Conservation (phyloP, 2,113 vertebrate genomes). For the Numida meleagris region DNA sequence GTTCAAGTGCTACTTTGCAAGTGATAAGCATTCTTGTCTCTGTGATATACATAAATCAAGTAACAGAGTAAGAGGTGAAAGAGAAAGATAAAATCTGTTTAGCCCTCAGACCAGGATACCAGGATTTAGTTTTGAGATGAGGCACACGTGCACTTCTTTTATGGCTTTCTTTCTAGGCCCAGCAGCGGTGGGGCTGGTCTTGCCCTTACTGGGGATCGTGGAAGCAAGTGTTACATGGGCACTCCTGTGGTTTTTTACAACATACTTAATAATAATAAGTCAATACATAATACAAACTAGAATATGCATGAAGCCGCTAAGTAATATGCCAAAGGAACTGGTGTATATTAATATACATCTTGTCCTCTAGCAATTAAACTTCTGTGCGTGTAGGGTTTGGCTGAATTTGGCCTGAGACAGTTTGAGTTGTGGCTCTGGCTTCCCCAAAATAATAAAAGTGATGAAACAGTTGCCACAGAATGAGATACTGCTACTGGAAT, state of each 20-base stretch:
- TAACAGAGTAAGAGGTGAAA: background rate
- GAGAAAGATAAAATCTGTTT: background rate
- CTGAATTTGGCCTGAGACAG: background rate
- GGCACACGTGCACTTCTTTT: background rate
- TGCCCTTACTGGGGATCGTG: background rate
- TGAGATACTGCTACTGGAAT: background rate
- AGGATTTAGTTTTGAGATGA: background rate
- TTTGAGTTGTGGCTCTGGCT: background rate
- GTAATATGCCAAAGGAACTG: background rate
- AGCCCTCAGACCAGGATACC: background rate
- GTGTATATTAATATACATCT: background rate
- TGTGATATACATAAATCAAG: background rate
- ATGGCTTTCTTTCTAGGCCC: background rate
- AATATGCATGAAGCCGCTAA: background rate
- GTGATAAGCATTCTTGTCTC: background rate
- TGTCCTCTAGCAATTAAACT: constrained; percentile 19
- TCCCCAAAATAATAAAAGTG: background rate
- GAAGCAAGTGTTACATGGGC: background rate
- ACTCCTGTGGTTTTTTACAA: background rate
- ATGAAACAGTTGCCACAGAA: background rate
- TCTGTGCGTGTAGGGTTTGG: background rate
- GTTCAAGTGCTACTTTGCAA: background rate
- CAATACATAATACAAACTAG: background rate
- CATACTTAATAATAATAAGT: constrained; percentile 15
- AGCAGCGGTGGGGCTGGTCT: background rate